Conservation (phyloP, 2,888 invertebrate species). For the Poecilobothrus nobilitatus region DNA sequence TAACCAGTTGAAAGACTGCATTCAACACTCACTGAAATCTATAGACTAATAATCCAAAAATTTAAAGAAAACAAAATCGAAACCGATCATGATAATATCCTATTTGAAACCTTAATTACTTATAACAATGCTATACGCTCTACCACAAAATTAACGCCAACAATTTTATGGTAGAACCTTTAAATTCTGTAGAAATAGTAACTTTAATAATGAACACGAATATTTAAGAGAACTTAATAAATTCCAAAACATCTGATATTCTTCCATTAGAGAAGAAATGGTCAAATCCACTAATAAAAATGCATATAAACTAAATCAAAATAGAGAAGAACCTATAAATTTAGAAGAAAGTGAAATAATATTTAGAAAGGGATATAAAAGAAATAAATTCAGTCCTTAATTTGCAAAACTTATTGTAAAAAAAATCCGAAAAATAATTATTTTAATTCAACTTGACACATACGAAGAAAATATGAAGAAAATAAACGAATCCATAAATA, state of each 20-base stretch:
- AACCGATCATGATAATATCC: too few relatives aligned
- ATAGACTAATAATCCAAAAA: too few relatives aligned
- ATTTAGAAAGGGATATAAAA: neutral
- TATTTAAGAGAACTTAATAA: constrained; percentile 9
- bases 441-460: neutral
- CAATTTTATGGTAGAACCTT: constrained; percentile 9
- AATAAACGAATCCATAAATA: neutral
- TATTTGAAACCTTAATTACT: too few relatives aligned
- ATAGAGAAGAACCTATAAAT: too few relatives aligned
- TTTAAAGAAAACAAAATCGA: too few relatives aligned
- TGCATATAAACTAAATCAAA: constrained; percentile 8
- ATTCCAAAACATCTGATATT: constrained; percentile 9
- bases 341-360: neutral
- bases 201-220: constrained; percentile 7
- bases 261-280: neutral
- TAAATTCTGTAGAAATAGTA: neutral
- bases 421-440: neutral
- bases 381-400: neutral
- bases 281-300: neutral
- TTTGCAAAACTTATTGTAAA: constrained; percentile 9
- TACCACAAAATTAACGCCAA: too few relatives aligned
- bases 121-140: too few relatives aligned
- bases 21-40: too few relatives aligned
- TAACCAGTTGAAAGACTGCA: too few relatives aligned
- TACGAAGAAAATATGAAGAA: too few relatives aligned